Percentiles rank a stretch among this genome's conserved stretches.
Conservation (phyloP, 2,113 vertebrate species). For the Phalacrocorax pelagicus region DNA sequence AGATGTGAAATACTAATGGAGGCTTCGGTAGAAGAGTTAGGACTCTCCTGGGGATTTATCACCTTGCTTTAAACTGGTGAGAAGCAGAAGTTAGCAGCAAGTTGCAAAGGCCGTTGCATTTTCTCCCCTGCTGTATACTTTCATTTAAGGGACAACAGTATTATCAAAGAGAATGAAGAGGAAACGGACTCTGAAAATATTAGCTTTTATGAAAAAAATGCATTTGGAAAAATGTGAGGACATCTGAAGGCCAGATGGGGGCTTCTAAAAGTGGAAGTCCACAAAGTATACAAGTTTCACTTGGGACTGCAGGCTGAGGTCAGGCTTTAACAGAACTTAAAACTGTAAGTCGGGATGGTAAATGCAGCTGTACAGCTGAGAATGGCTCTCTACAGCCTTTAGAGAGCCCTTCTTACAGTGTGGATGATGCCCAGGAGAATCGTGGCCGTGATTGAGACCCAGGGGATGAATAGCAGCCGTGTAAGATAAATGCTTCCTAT, state of each 20-base stretch:
- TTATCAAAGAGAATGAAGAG: background rate
- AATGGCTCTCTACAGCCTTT: background rate
- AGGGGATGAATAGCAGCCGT: background rate
- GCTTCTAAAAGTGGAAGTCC: background rate
- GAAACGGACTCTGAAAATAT: background rate
- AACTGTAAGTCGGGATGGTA: background rate
- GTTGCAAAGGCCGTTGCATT: background rate
- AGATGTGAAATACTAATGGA: constrained; percentile 34
- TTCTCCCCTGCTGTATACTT: background rate
- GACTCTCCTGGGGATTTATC: background rate
- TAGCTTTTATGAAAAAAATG: background rate
- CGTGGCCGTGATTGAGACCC: background rate
- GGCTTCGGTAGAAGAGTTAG: background rate
- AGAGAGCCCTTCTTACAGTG: background rate
- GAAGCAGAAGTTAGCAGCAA: background rate
- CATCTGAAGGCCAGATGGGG: background rate
- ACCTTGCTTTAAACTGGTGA: background rate
- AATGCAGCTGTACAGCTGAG: background rate
- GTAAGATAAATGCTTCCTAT: background rate
- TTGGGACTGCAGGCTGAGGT: background rate
- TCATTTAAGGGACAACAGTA: background rate
- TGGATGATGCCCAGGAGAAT: background rate
- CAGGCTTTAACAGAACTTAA: background rate
- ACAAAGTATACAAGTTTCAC: background rate
- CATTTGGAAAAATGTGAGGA: background rate